Evolutionary conservation across 2,888 invertebrate species (phyloP).

Genomic region (Ischnura elegans): DNA sequence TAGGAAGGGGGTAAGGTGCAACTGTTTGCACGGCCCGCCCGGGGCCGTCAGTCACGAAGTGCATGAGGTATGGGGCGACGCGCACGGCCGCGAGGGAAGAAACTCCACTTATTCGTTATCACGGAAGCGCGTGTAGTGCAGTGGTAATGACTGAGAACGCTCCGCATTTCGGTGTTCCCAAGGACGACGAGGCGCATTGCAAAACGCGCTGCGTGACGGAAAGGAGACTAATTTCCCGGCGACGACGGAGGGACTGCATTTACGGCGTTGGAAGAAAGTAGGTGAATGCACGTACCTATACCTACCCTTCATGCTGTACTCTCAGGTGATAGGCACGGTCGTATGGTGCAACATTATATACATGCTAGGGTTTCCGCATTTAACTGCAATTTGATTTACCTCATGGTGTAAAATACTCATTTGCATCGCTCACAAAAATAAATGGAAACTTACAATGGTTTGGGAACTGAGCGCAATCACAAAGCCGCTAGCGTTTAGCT

Average conservation of each 20-base stretch:
- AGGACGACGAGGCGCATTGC: not conserved
- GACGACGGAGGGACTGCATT: not conserved
- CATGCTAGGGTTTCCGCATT: no score
- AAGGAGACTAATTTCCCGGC: not conserved
- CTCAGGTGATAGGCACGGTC: not conserved
- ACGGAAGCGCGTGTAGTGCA: not conserved
- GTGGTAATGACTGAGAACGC: not conserved
- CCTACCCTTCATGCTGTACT: not conserved
- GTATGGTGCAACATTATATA: not conserved
- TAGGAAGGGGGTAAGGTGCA: not conserved
- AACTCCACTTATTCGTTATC: not conserved
- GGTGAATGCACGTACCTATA: not conserved
- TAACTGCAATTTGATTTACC: no score
- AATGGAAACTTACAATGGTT: no score
- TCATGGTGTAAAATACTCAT: no score
- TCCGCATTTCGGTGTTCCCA: not conserved
- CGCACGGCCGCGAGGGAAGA: not conserved
- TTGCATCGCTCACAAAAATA: no score
- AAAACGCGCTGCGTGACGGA: not conserved
- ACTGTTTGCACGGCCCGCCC: not conserved
- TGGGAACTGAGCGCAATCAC: no score
- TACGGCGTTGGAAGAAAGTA: not conserved
- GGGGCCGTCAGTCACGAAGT: not conserved
- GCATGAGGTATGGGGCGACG: not conserved
- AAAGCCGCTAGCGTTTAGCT: no score